Percentiles rank a stretch among this genome's conserved stretches.
phyloP scores from a whole-genome alignment of 2,888 invertebrate species.

The Zaprionus obscuricornis region DNA sequence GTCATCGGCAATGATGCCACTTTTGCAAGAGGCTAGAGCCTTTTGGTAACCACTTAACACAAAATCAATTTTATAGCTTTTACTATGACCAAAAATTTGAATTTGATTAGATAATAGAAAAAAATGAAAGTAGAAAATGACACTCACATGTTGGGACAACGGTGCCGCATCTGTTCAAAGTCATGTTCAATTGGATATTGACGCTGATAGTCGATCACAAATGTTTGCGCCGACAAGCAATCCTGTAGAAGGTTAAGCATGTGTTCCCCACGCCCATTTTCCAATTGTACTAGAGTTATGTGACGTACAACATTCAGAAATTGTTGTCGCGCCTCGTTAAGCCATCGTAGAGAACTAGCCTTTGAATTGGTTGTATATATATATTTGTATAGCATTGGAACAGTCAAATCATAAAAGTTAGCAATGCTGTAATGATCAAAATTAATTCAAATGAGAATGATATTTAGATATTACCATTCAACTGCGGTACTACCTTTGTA shows the following conservation, averaged over 20 bases:
- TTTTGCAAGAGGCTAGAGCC: constrained; percentile 44
- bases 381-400: constrained; percentile 88
- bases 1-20: constrained; percentile 50
- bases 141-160: constrained; percentile 88
- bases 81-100: constrained; percentile 32
- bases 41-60: constrained; percentile 58
- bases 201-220: constrained; percentile 88
- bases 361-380: constrained; percentile 83
- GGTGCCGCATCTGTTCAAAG: constrained; percentile 86
- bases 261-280: constrained; percentile 68
- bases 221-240: constrained; percentile 85
- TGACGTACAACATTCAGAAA: constrained; percentile 83
- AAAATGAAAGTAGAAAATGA: not conserved
- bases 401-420: constrained; percentile 89
- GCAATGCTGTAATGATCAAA: constrained; percentile 86
- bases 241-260: constrained; percentile 83
- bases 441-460: not conserved
- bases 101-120: not conserved
- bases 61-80: constrained; percentile 61
- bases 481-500: constrained; percentile 83
- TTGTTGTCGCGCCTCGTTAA: constrained; percentile 83
- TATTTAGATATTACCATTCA: constrained; percentile 9
- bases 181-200: constrained; percentile 88
- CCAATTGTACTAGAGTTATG: constrained; percentile 82
- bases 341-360: constrained; percentile 75